Percentiles rank a stretch among this genome's conserved stretches.
phyloP scores from a whole-genome alignment of 2,113 vertebrate species.

The Anguilla japonica region DNA sequence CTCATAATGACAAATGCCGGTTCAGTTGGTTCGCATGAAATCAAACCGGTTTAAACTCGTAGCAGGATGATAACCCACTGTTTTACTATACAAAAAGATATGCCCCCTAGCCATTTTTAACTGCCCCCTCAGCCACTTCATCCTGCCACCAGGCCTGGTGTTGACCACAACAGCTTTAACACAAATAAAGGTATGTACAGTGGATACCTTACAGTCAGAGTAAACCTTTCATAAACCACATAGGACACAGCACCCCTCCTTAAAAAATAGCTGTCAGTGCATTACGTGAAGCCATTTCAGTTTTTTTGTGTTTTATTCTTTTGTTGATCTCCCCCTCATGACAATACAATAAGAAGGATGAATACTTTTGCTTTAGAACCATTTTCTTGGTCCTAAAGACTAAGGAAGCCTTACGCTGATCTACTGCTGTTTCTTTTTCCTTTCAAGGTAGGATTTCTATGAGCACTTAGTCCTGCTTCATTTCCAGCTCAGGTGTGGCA shows the following conservation, averaged over 20 bases:
- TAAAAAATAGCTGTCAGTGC: conserved; percentile 27
- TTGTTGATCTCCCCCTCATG: background rate
- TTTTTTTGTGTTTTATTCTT: background rate
- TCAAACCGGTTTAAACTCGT: no score
- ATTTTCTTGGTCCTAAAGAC: background rate
- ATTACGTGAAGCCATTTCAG: background rate
- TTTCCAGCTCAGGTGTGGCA: background rate
- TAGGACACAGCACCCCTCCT: conserved; percentile 53
- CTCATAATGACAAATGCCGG: no score
- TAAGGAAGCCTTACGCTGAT: background rate
- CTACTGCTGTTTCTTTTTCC: background rate
- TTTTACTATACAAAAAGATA: no score
- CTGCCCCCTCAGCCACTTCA: conserved; percentile 30
- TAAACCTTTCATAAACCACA: conserved; percentile 55
- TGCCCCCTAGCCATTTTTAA: no score
- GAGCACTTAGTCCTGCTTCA: background rate
- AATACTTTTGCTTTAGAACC: no score
- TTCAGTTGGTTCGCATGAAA: no score
- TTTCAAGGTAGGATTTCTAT: background rate
- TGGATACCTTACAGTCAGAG: conserved; percentile 79
- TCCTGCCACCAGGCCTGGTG: conserved; percentile 45
- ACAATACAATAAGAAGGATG: background rate
- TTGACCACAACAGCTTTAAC: conserved; percentile 34
- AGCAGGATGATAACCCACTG: no score
- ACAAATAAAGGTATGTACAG: conserved; percentile 66